These are phyloP conservation scores for Aricia agestis DNA, from an alignment of 1,140 invertebrate species.

Conservation along the genomic window DNA sequence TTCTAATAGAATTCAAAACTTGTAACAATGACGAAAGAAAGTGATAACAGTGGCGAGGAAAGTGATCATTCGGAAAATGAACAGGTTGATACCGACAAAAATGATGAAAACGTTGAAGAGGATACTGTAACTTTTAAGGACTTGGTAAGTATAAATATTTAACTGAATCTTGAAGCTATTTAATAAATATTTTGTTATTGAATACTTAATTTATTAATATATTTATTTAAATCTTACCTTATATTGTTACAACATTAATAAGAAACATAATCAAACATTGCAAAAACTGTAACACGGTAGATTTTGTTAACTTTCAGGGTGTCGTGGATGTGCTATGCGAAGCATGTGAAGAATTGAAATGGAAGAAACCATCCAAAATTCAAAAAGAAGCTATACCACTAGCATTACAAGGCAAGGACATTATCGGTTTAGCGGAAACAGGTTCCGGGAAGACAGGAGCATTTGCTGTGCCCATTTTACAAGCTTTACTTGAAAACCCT, in stretches of 20 bases:
- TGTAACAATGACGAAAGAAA: conserved; percentile 48
- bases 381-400: conserved; percentile 95
- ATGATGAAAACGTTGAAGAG: conserved; percentile 41
- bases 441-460: conserved; percentile 99
- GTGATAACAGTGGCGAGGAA: conserved; percentile 37
- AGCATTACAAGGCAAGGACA: conserved; percentile 93
- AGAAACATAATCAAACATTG: too few species aligned
- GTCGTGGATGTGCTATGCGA: conserved; percentile 94
- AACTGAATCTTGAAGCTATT: background rate
- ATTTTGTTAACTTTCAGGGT: conserved; percentile 78
- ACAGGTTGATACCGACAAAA: conserved; percentile 25
- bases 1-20: background rate
- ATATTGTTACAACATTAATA: too few species aligned
- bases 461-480: conserved; percentile 97
- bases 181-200: too few species aligned
- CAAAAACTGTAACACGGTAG: background rate
- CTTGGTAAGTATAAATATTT: conserved; percentile 69
- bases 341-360: conserved; percentile 94
- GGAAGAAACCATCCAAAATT: conserved; percentile 95
- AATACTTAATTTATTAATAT: too few species aligned
- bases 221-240: too few species aligned
- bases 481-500: conserved; percentile 91
- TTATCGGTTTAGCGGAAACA: conserved; percentile 98
- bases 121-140: conserved; percentile 78
- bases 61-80: conserved; percentile 47